These are phyloP conservation scores for Drosophila differens DNA, from an alignment of 2,888 invertebrate species.

Conservation along the genomic window DNA sequence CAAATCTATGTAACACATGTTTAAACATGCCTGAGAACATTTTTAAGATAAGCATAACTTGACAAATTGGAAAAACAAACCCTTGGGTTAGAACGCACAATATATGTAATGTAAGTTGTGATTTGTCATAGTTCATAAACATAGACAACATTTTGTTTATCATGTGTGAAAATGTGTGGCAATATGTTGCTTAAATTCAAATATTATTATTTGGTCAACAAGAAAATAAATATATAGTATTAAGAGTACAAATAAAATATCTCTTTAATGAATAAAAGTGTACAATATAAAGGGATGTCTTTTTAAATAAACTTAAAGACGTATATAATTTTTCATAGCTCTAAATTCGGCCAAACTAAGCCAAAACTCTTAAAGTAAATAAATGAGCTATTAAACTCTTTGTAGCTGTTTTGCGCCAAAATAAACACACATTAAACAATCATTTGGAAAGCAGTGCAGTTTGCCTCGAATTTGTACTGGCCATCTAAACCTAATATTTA, in stretches of 20 bases:
- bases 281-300: neutral
- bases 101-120: too few species aligned
- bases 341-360: neutral
- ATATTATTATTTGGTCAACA: neutral
- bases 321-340: neutral
- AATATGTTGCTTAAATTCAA: neutral
- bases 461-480: neutral
- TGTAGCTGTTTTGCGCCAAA: neutral
- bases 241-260: neutral
- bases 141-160: too few species aligned
- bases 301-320: neutral
- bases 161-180: too few species aligned
- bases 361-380: neutral
- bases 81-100: neutral
- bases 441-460: neutral
- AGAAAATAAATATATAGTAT: neutral
- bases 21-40: too few species aligned
- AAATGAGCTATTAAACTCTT: neutral
- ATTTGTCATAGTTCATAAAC: too few species aligned
- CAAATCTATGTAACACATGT: too few species aligned
- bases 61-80: too few species aligned
- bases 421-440: constrained; percentile 15
- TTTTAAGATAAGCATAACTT: too few species aligned
- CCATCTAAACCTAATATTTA: constrained; percentile 10
- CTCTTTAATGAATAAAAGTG: neutral